A percentile compares a stretch with the other conserved stretches of the same genome.
phyloP scores from a whole-genome alignment of 2,797 vertebrate genomes.

The Loris lydekkerianus region DNA sequence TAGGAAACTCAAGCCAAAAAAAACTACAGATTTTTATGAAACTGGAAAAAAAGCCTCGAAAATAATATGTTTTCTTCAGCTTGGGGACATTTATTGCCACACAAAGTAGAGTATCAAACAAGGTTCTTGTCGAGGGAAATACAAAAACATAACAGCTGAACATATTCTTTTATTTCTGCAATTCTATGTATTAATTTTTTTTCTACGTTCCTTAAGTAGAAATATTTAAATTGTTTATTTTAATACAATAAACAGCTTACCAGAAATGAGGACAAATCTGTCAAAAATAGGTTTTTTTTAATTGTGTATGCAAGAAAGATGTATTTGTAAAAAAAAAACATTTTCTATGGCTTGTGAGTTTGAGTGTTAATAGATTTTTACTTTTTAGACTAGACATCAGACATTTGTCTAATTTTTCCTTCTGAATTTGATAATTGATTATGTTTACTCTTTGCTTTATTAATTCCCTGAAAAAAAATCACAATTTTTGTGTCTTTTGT shows the following conservation, averaged over 20 bases:
- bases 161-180: background rate
- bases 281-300: constrained; percentile 23
- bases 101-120: background rate
- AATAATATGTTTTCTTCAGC: background rate
- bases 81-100: background rate
- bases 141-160: background rate
- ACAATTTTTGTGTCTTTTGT: constrained; percentile 45
- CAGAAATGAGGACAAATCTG: background rate
- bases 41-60: background rate
- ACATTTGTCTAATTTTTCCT: constrained; percentile 63
- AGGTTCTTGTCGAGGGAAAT: background rate
- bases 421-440: constrained; percentile 68
- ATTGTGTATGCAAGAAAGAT: background rate
- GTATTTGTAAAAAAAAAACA: background rate
- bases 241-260: background rate
- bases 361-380: constrained; percentile 4
- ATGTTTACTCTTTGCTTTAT: constrained; percentile 70
- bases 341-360: constrained; percentile 2
- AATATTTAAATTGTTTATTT: background rate
- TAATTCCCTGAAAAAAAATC: constrained; percentile 68
- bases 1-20: background rate
- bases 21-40: constrained; percentile 7
- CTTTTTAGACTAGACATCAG: constrained; percentile 38
- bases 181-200: background rate
- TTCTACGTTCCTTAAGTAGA: background rate